phyloP scores from a whole-genome alignment of 2,888 invertebrate genomes.

The Stenolophus ochropezus region DNA sequence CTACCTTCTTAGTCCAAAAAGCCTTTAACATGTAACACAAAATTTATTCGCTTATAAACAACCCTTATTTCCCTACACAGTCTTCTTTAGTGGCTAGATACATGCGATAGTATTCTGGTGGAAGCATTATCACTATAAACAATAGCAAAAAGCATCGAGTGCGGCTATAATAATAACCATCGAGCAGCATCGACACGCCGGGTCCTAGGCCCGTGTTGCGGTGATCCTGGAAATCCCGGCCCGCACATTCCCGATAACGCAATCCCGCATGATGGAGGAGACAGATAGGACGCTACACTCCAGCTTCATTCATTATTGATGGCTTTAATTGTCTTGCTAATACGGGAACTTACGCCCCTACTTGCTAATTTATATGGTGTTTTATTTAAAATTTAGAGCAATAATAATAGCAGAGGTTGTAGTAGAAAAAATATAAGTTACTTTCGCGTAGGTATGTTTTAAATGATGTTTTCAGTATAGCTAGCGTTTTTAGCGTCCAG shows the following conservation, averaged over 20 bases:
- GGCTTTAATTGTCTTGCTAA: background rate
- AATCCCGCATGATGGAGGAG: slow-evolving; percentile 44
- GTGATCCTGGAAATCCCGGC: slow-evolving; percentile 41
- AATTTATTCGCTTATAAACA: background rate
- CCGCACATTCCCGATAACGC: slow-evolving; percentile 35
- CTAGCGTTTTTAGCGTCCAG: too few species aligned
- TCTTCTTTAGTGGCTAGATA: slow-evolving; percentile 2
- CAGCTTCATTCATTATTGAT: background rate
- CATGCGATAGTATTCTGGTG: slow-evolving; percentile 30
- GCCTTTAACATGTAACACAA: too few species aligned
- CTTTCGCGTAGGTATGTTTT: too few species aligned
- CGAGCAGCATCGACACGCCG: slow-evolving; percentile 2
- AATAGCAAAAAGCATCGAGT: slow-evolving; percentile 37
- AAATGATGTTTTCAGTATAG: too few species aligned
- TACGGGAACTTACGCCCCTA: too few species aligned
- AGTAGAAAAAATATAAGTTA: too few species aligned
- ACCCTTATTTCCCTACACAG: background rate
- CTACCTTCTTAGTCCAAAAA: too few species aligned
- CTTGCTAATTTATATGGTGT: too few species aligned
- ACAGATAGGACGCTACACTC: slow-evolving; percentile 11
- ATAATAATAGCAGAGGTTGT: too few species aligned
- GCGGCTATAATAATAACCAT: slow-evolving; percentile 46
- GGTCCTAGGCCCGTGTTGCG: background rate
- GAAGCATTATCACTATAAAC: slow-evolving; percentile 42
- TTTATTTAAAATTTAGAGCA: too few species aligned